Evolutionary conservation across 2,888 invertebrate genomes (phyloP), one percentile per base, ranked within the genome.

Genomic region (Micropterix aruncella): DNA sequence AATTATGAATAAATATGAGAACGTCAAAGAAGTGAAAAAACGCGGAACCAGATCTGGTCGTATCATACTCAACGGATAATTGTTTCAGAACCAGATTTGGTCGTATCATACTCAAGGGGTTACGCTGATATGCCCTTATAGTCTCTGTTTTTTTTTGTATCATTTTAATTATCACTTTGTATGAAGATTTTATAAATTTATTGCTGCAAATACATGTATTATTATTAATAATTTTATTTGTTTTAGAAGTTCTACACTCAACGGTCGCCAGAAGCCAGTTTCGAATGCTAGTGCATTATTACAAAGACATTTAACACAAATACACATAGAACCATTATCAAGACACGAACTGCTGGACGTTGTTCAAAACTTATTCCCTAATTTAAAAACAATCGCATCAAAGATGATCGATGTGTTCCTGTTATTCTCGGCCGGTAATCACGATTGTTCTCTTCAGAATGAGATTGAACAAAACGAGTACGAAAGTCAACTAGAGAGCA

Each of bases 401-500:
- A 77, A 80, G 56, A 83, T 95, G 58, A 77, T 93, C 3, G 82
- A 86, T 57, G 87, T 91, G 0, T 94, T 88, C 58, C 72, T 85
- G 56, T 73, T 85, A 58, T 84, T 93, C 59, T 83, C 85, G 16
- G 75, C 77, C 38, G 83, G 83, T 2, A 73, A 77, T 55, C 83
- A 83, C 50, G 67, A 73, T 40, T 61, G 61, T 3, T 68, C 70
- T 1, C 54, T 63, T 39, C 66, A 68, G 38, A 66, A 70, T 45
- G 66, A 65, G 2, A 63, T 61, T 27, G 56, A 57, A 2, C 7
- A 5, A 7, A 60, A 61, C 45, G 54, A 56, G 1, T 55, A 56
- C 18, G 46, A 48, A 36, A 37, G 40, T 27, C n/a, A n/a, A n/a
- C 37, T 16, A 44, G 51, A 46, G 18, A 38, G 9, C 17, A 44